A percentile compares a stretch with the other conserved stretches of the same genome.
These are phyloP conservation scores for Rotaria macrura DNA, from an alignment of 2,888 invertebrate species.

Conservation along the genomic window DNA sequence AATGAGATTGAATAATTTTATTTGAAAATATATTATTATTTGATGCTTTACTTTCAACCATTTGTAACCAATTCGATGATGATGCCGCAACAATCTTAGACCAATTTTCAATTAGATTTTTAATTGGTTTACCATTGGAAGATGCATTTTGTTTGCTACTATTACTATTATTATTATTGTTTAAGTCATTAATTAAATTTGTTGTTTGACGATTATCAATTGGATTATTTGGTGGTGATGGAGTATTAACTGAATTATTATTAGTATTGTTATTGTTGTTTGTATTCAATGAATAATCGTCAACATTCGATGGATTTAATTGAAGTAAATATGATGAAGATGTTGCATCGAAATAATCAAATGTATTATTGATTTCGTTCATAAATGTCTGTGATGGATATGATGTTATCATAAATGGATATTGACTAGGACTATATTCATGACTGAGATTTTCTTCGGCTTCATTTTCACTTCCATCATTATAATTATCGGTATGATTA, in stretches of 20 bases:
- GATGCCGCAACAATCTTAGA: neutral
- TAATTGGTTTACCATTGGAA: neutral
- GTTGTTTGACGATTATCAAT: neutral
- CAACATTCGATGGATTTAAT: neutral
- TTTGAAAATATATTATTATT: neutral
- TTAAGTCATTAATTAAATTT: neutral
- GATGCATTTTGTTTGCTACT: too few species aligned
- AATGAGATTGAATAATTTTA: neutral
- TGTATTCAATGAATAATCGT: neutral
- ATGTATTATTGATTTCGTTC: neutral
- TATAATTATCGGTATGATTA: neutral
- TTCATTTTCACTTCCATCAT: neutral
- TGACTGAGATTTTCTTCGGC: neutral
- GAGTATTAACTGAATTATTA: neutral
- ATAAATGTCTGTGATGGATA: neutral
- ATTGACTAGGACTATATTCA: neutral
- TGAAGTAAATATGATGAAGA: neutral
- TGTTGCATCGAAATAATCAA: neutral
- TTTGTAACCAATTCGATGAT: neutral
- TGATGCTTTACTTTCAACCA: neutral
- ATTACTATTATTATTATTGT: too few species aligned
- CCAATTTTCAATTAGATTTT: slow-evolving; percentile 17
- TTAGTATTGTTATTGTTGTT: neutral
- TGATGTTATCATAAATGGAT: neutral
- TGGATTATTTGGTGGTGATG: neutral